phyloP scores from a whole-genome alignment of 2,888 invertebrate species.

The Ceraclea dissimilis region DNA sequence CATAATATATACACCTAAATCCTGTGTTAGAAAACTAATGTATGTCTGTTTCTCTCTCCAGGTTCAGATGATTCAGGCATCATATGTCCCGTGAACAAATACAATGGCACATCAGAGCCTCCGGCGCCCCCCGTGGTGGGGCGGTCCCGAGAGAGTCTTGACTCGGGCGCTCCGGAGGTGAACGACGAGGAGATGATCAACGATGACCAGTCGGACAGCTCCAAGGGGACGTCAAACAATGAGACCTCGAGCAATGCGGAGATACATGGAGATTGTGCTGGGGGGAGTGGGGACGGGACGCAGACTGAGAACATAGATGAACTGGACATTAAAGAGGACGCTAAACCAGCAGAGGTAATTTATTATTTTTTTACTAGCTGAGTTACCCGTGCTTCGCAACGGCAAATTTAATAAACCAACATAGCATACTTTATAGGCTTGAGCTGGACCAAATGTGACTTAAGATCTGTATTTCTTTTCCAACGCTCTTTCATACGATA shows the following conservation, averaged over 20 bases:
- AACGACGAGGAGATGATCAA: conserved; percentile 38
- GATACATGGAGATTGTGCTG: neutral
- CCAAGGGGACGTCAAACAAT: conserved; percentile 20
- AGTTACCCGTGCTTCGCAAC: too few species aligned
- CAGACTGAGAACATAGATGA: neutral
- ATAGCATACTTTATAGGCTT: too few species aligned
- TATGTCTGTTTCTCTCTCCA: conserved; percentile 30
- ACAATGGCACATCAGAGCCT: conserved; percentile 41
- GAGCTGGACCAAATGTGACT: too few species aligned
- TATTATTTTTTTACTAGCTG: neutral
- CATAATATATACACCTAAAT: too few species aligned
- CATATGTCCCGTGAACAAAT: conserved; percentile 49
- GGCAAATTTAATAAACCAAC: too few species aligned
- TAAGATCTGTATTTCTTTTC: too few species aligned
- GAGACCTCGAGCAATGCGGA: conserved; percentile 5
- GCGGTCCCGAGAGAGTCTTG: conserved; percentile 67
- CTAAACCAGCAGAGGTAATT: conserved; percentile 10
- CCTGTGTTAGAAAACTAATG: too few species aligned
- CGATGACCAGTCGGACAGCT: conserved; percentile 26
- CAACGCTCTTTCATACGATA: too few species aligned
- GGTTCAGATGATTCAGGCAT: conserved; percentile 80
- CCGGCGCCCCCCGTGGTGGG: conserved; percentile 39
- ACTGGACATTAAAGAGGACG: conserved; percentile 4
- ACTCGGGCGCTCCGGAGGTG: conserved; percentile 59
- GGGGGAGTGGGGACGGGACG: neutral